phyloP scores from a whole-genome alignment of 2,888 invertebrate genomes.

The Cyclophora albipunctata region DNA sequence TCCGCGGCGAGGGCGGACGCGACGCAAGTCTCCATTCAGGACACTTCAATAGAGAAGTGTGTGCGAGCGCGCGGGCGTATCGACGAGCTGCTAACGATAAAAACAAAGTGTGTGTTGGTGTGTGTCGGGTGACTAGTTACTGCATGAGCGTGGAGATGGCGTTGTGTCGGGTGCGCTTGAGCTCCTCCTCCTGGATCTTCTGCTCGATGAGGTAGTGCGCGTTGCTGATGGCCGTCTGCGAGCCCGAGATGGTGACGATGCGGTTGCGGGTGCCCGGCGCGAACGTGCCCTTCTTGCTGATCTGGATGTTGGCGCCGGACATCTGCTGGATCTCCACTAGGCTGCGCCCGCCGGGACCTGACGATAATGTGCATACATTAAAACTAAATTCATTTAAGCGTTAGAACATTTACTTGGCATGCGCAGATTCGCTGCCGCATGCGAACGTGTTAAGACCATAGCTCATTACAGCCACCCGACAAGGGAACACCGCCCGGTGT shows the following conservation, averaged over 20 bases:
- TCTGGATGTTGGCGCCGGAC: constrained; percentile 98
- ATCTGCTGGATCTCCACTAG: constrained; percentile 97
- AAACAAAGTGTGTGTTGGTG: neutral
- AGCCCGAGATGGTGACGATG: constrained; percentile 96
- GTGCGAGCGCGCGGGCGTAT: neutral
- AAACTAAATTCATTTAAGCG: too few species aligned
- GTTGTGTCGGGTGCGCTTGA: constrained; percentile 94
- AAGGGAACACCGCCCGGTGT: too few species aligned
- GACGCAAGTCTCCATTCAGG: too few species aligned
- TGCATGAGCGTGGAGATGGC: constrained; percentile 83
- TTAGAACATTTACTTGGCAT: neutral
- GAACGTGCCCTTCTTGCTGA: constrained; percentile 98
- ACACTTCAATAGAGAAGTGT: neutral
- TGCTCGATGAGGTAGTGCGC: constrained; percentile 97
- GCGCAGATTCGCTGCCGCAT: too few species aligned
- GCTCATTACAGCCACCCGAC: too few species aligned
- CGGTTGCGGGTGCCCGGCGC: constrained; percentile 98
- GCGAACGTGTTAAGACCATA: too few species aligned
- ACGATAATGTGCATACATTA: too few species aligned
- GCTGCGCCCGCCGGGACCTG: constrained; percentile 95
- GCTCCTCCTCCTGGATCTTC: constrained; percentile 96
- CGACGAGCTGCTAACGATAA: too few species aligned
- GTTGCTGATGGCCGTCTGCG: constrained; percentile 89
- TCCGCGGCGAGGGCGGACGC: too few species aligned
- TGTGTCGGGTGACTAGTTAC: constrained; percentile 49